Evolutionary conservation across 2,888 invertebrate genomes (phyloP), one percentile per base, ranked within the genome.

Genomic region (Cheilosia urbana): DNA sequence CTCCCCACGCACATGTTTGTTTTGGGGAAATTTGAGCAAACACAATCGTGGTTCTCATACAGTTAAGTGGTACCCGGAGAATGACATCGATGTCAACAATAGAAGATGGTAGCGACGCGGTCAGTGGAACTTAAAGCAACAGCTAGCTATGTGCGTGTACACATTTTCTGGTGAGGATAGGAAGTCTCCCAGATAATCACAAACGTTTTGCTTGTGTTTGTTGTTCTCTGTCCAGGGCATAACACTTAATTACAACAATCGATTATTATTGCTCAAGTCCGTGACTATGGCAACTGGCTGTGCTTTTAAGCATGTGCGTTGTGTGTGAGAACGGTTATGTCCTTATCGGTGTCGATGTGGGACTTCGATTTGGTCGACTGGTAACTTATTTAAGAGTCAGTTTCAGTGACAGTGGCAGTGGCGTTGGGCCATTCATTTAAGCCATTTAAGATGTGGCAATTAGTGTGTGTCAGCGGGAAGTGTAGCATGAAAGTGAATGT

Each of bases 201-300:
- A 17, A 37, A 6, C n/a, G n/a, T n/a, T n/a, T 34, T 4, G 27
- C 21, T 11, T 55, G 13, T 13, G 37, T 13, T 11, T 17, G 37
- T 58, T 58, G n/a, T n/a, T 24, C 15, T 49, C 40, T 40, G 24
- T 27, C 45, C 34, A 63, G 9, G 58, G 65, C 72, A 58, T 66
- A 66, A 72, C 79, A 60, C 79, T 79, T 73, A 73, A 79, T 79
- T 72, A 79, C 58, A 60, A 60, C 51, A 45, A 72, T 79, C 65
- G 66, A 73, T 66, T 79, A 65, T 72, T 72, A 66, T 60, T 34
- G 42, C 58, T 13, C 37, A n/a, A 65, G 57, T 51, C 63, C 30
- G 21, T 34, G 34, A 34, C n/a, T n/a, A n/a, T n/a, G n/a, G n/a
- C n/a, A n/a, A n/a, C 30, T 11, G 34, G 21, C 27, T 40, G 30